Conservation (phyloP, 2,797 vertebrate species). For the Sitta carolinensis region DNA sequence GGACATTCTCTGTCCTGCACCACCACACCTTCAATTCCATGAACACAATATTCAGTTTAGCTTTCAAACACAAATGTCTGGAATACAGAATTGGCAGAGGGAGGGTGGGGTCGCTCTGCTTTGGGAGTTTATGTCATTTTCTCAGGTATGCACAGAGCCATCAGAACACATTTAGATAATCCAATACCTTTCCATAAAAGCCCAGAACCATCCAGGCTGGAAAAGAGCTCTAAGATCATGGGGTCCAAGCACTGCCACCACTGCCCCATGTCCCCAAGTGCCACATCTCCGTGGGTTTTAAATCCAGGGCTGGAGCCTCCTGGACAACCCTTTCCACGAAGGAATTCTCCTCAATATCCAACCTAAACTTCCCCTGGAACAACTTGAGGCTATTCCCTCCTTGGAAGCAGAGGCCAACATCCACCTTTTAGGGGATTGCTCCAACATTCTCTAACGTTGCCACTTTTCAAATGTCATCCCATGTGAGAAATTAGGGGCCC, state of each 20-base stretch:
- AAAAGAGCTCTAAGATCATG: neutral
- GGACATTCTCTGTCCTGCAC: neutral
- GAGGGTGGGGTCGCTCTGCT: neutral
- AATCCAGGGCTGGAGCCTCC: neutral
- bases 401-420: neutral
- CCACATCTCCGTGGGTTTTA: neutral
- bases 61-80: neutral
- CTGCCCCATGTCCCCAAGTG: rapidly evolving
- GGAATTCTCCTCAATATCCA: neutral
- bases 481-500: neutral
- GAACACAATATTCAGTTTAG: neutral
- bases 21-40: rapidly evolving
- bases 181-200: neutral
- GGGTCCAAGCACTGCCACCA: neutral
- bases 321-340: neutral
- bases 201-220: too few species aligned
- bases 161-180: neutral
- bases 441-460: neutral
- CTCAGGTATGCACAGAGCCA: neutral
- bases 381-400: neutral
- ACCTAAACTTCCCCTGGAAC: neutral
- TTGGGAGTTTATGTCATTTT: rapidly evolving
- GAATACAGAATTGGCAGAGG: neutral
- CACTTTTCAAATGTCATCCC: neutral
- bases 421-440: neutral